Evolutionary conservation across 1,140 invertebrate species (phyloP), one percentile per base, ranked within the genome.

Genomic region (Lepidurus couesii): DNA sequence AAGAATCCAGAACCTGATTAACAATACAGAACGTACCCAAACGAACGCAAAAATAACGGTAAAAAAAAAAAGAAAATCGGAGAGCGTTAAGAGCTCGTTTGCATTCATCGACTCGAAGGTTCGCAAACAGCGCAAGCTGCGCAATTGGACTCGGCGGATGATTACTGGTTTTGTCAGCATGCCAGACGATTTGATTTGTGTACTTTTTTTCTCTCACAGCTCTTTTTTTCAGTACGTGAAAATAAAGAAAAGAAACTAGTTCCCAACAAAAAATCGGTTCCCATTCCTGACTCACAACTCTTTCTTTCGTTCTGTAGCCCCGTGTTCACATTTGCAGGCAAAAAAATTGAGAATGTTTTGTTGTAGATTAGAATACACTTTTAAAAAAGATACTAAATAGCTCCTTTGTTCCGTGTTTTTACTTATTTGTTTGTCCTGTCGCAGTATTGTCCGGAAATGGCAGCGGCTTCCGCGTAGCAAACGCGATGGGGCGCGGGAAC

Each of bases 391-490:
- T 21, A 65, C n/a, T 34, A 21, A 65, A 21, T 65, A n/a, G 16
- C 53, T 65, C 53, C 53, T 21, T 65, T 65, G n/a, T 21, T 65
- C 21, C n/a, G 13, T 65, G n/a, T 21, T 65, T 16, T 65, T 65
- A n/a, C 53, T 65, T 65, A n/a, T 16, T 21, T 65, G 21, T 65
- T 21, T 13, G 53, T n/a, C 53, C 53, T 65, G 53, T 65, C 16
- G 53, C 21, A 65, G 21, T 65, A 65, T 65, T 65, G 53, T 16
- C 53, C 53, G 53, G 53, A 65, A 65, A 65, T 21, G 53, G 53
- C 53, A 65, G 53, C n/a, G 53, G 53, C 53, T 65, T 65, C 53
- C 53, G 53, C 53, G 21, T 65, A 65, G 53, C 53, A n/a, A 65
- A 65, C 53, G 53, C 21, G 53, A 21, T 21, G 53, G 21, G 21